phyloP scores from a whole-genome alignment of 2,797 vertebrate species.

The Rhinichthys osculus region DNA sequence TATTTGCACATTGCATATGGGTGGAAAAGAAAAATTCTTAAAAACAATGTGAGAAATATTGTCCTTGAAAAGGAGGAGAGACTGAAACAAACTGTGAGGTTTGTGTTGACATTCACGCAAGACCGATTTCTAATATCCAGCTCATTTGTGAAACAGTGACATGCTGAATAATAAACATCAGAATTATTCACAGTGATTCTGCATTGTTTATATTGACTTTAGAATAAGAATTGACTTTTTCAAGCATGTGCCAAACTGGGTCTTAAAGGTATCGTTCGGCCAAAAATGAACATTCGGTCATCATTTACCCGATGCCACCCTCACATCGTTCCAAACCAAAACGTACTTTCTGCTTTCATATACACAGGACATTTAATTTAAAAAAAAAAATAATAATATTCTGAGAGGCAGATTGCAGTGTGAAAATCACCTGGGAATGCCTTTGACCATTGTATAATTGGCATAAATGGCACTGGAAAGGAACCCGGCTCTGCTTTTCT shows the following conservation, averaged over 20 bases:
- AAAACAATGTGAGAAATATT: not conserved
- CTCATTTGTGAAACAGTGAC: not conserved
- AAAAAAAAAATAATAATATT: no score
- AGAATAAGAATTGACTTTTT: not conserved
- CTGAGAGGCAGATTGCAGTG: not conserved
- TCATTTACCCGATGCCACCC: not conserved
- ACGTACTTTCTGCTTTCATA: not conserved
- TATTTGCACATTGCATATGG: not conserved
- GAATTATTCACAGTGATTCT: not conserved
- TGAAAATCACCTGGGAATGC: not conserved
- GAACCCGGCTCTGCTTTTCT: not conserved
- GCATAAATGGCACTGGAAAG: not conserved
- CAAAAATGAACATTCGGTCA: not conserved
- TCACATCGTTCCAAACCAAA: not conserved
- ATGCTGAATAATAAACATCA: constrained; percentile 22
- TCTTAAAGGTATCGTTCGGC: not conserved
- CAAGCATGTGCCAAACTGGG: not conserved
- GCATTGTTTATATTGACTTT: not conserved
- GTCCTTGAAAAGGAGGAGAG: not conserved
- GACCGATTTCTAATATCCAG: constrained; percentile 16
- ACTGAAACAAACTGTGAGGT: not conserved
- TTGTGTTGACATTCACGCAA: not conserved
- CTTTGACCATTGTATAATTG: no score
- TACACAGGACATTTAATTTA: not conserved
- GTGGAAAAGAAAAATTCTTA: not conserved